Conservation (phyloP, 1,140 invertebrate genomes). For the Diorhabda sublineata region DNA sequence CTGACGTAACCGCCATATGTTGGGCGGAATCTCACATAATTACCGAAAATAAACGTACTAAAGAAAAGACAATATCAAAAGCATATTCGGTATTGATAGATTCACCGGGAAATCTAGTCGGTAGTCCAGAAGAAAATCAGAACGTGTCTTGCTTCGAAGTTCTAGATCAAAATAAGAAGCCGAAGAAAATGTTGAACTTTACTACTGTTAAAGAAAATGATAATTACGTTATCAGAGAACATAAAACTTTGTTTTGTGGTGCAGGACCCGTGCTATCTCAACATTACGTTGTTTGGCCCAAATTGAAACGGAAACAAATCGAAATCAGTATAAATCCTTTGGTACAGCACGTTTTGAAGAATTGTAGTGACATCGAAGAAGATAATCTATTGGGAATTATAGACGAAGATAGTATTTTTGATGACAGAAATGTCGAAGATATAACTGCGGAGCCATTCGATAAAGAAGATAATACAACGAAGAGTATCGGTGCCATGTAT, state of each 20-base stretch:
- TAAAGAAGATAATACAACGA: not conserved
- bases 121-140: not conserved
- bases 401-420: not conserved
- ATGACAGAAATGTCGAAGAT: not conserved
- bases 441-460: not conserved
- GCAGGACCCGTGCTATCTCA: constrained; percentile 12
- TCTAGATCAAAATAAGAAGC: not conserved
- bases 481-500: not conserved
- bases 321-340: constrained; percentile 15
- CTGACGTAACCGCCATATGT: constrained; percentile 5
- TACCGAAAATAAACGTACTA: constrained; percentile 12
- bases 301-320: constrained; percentile 15
- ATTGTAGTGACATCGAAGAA: not conserved
- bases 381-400: not conserved
- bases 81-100: constrained; percentile 4
- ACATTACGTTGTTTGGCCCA: constrained; percentile 16
- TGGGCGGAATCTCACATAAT: constrained; percentile 14
- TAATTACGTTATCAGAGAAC: constrained; percentile 11
- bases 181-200: constrained; percentile 9
- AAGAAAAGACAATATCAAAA: constrained; percentile 6
- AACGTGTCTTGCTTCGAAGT: constrained; percentile 9
- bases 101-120: not conserved
- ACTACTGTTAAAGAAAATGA: constrained; percentile 13
- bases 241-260: constrained; percentile 19
- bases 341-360: not conserved